Base-by-base conservation (phyloP, 2,888 invertebrate genomes). In the Tanytarsus gracilentus region DNA sequence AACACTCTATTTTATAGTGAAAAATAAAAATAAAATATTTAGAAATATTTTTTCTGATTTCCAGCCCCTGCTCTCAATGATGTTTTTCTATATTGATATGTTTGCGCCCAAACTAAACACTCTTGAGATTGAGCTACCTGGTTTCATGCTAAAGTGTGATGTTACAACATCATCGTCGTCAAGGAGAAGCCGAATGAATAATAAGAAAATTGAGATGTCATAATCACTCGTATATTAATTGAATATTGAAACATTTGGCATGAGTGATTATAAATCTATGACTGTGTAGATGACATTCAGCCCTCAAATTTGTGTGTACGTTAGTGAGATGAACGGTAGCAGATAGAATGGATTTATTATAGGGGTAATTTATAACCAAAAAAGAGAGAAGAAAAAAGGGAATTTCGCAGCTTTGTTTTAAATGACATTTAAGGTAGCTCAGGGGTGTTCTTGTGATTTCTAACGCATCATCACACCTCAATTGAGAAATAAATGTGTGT, bases 191-290 rank as follows among this genome's bases (percentile, higher is more conserved):
- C n/a, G n/a, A n/a, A 53, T 33, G 7, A 44, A 58, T 58, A 58
- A 58, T 48, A 48, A 29, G 58, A 58, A 60, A 60, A 60, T 60
- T 60, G 50, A 60, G 60, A 60, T 60, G 60, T 60, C 60, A 60
- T 50, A 60, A 49, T 60, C 60, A 58, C 58, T 49, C 39, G 23
- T 16, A 60, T 60, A 60, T 60, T 60, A 60, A 60, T 60, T 60
- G 60, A 60, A 60, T 60, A 50, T 60, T 60, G 58, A 58, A 58
- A 58, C 58, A 58, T 58, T 56, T 53, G 40, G 44, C 44, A 44
- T 44, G 44, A 44, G 44, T 44, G 44, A 44, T 44, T 44, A 44
- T 44, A 5, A 11, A n/a, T n/a, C n/a, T n/a, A n/a, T n/a, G n/a
- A n/a, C n/a, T n/a, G n/a, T n/a, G n/a, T n/a, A n/a, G n/a, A n/a